Evolutionary conservation across 2,888 invertebrate genomes (phyloP).

Genomic region (Baccha elongata): DNA sequence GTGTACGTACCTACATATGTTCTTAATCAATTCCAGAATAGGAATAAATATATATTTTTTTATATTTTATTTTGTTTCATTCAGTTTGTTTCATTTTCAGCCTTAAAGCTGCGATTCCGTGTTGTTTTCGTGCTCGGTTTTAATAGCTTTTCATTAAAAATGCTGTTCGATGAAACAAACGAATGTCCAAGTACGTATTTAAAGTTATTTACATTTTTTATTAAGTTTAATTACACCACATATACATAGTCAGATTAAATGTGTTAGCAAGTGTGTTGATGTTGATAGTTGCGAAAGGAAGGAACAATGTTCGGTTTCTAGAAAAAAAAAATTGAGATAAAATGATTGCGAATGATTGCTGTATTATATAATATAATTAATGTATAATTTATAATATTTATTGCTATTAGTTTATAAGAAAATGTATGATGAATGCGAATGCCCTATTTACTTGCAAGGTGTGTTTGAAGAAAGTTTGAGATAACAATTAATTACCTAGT

Average conservation of each 20-base stretch:
- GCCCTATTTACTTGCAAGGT: too few species aligned
- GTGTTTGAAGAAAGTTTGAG: too few species aligned
- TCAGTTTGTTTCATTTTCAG: constrained; percentile 38
- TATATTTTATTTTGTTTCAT: background rate
- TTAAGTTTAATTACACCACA: background rate
- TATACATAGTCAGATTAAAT: background rate
- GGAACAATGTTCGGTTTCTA: background rate
- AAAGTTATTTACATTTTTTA: constrained; percentile 23
- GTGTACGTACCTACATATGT: constrained; percentile 40
- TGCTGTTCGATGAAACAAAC: constrained; percentile 44
- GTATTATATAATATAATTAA: too few species aligned
- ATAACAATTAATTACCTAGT: too few species aligned
- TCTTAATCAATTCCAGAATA: constrained; percentile 56
- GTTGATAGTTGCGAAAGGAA: constrained; percentile 8
- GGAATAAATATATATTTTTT: constrained; percentile 38
- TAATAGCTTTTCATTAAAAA: constrained; percentile 45
- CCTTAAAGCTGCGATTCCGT: constrained; percentile 24
- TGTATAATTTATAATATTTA: too few species aligned
- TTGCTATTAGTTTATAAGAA: too few species aligned
- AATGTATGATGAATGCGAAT: too few species aligned
- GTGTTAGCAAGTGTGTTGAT: background rate
- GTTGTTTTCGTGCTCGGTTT: constrained; percentile 10
- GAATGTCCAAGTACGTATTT: constrained; percentile 7
- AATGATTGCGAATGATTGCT: too few species aligned
- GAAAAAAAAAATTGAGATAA: background rate